These are phyloP conservation scores for Agrotis ipsilon DNA, from an alignment of 2,888 invertebrate genomes.

Conservation along the genomic window DNA sequence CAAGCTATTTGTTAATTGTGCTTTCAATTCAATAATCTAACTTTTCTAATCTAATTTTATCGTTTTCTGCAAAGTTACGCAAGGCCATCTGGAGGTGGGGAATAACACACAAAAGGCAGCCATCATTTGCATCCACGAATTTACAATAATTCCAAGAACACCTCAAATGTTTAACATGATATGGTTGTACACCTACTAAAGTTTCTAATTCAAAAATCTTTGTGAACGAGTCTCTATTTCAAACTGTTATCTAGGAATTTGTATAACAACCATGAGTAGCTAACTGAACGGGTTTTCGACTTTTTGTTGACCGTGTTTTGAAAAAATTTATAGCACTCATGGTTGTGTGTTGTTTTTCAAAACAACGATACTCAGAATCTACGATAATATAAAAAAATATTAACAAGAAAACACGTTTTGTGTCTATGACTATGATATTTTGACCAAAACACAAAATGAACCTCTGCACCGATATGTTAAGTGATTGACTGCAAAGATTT, in stretches of 20 bases:
- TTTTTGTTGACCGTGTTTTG: neutral
- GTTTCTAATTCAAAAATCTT: neutral
- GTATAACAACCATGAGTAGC: neutral
- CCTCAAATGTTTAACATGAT: neutral
- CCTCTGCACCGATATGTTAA: neutral
- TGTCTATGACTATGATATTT: no score
- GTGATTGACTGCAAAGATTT: slow-evolving; percentile 4
- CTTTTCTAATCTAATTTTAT: neutral
- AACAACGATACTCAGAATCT: no score
- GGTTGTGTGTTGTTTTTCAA: no score
- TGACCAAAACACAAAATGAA: no score
- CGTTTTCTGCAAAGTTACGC: neutral
- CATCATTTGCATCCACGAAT: neutral
- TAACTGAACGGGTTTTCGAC: slow-evolving; percentile 10
- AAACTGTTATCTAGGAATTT: slow-evolving; percentile 10
- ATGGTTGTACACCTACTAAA: neutral
- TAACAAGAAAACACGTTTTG: no score
- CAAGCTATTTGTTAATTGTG: neutral
- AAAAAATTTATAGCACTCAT: slow-evolving; percentile 1
- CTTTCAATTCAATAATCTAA: neutral
- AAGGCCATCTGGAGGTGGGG: neutral
- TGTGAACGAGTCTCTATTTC: slow-evolving; percentile 19
- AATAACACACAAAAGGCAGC: neutral
- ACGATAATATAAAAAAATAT: no score
- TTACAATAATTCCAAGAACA: neutral